Conservation (phyloP, 2,113 vertebrate species). For the Nycticryphes semicollaris region DNA sequence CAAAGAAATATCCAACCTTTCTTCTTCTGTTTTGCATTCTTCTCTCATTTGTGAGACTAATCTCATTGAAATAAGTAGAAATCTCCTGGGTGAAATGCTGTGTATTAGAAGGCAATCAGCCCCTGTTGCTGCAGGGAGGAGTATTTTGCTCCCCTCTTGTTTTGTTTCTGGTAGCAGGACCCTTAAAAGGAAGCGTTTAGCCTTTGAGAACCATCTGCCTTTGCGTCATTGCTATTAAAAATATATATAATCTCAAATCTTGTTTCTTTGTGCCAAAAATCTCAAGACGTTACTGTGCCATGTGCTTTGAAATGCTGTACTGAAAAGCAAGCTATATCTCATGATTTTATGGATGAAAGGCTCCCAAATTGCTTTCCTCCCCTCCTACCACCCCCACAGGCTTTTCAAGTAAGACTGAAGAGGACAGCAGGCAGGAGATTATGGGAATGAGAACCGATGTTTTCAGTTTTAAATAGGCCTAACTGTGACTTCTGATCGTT, state of each 20-base stretch:
- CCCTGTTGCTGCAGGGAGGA: slow-evolving; percentile 6
- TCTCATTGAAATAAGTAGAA: not conserved
- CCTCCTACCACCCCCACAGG: slow-evolving; percentile 64
- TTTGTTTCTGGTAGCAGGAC: slow-evolving; percentile 49
- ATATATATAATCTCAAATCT: slow-evolving; percentile 63
- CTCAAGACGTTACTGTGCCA: slow-evolving; percentile 78
- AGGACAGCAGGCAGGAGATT: slow-evolving; percentile 71
- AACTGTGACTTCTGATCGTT: not conserved
- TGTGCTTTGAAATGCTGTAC: slow-evolving; percentile 76
- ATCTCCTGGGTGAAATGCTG: not conserved
- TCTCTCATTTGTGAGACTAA: not conserved
- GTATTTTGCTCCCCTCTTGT: not conserved
- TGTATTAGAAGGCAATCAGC: not conserved
- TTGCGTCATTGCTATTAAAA: slow-evolving; percentile 70
- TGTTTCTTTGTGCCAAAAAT: slow-evolving; percentile 68
- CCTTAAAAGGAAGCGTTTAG: slow-evolving; percentile 49
- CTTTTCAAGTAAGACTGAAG: slow-evolving; percentile 67
- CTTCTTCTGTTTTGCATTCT: not conserved
- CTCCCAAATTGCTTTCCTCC: slow-evolving; percentile 68
- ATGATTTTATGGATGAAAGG: slow-evolving; percentile 71
- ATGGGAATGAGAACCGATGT: slow-evolving; percentile 57
- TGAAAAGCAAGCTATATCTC: slow-evolving; percentile 68
- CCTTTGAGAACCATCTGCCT: slow-evolving; percentile 67
- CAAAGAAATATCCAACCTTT: slow-evolving; percentile 15
- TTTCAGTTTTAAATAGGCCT: slow-evolving; percentile 46